phyloP scores from a whole-genome alignment of 2,113 vertebrate species.

The Pica pica region DNA sequence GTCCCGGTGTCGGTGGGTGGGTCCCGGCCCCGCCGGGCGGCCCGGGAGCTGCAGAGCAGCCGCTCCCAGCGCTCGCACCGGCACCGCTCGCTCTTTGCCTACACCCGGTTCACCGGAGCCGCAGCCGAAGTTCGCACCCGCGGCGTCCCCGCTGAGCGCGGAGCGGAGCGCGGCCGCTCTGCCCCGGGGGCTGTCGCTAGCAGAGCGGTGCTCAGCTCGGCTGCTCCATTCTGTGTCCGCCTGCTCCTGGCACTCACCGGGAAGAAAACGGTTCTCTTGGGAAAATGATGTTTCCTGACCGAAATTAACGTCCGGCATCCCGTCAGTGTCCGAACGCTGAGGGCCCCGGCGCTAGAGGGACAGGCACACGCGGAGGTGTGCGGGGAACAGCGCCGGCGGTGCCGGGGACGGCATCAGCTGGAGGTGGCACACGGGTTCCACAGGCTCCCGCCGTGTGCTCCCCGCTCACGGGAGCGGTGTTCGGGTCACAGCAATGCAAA shows the following conservation, averaged over 20 bases:
- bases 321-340: fast-evolving
- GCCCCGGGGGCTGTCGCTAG: background rate
- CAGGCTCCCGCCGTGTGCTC: background rate
- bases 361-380: fast-evolving
- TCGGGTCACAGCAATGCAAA: background rate
- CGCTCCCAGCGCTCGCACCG: background rate
- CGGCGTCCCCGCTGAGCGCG: background rate
- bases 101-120: background rate
- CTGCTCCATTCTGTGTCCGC: background rate
- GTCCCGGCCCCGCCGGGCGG: too few relatives aligned
- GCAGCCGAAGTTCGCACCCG: background rate
- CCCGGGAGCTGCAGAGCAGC: background rate
- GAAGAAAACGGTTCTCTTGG: background rate
- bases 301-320: background rate
- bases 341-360: background rate
- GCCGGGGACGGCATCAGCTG: background rate
- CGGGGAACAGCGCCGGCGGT: fast-evolving
- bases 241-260: background rate
- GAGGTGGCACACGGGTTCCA: background rate
- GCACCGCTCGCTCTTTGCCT: background rate
- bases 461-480: fast-evolving
- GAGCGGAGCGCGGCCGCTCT: background rate
- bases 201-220: background rate
- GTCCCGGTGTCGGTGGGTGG: background rate
- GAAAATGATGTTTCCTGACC: background rate